Conservation (phyloP, 2,797 vertebrate species). For the Bucorvus abyssinicus region DNA sequence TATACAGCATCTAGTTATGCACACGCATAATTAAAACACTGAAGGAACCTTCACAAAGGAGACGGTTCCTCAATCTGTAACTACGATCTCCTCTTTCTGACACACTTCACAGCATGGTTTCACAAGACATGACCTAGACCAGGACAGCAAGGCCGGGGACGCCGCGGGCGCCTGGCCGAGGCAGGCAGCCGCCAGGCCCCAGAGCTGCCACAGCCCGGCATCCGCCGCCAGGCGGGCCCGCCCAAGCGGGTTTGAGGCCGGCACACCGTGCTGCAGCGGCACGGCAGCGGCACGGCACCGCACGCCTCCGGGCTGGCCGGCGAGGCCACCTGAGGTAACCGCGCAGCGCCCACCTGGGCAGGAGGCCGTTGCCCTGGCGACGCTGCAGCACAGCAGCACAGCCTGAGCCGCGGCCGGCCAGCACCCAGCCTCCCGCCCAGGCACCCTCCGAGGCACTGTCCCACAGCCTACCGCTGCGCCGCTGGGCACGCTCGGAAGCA, state of each 20-base stretch:
- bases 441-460: too few species aligned
- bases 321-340: neutral
- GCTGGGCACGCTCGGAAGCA: accelerated
- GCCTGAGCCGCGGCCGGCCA: too few species aligned
- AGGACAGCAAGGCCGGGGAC: accelerated
- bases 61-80: neutral
- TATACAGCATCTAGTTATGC: accelerated
- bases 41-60: neutral
- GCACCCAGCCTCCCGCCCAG: accelerated
- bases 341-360: neutral
- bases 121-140: neutral
- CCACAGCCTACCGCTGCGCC: neutral
- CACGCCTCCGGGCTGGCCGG: too few species aligned
- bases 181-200: neutral
- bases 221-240: neutral
- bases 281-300: neutral
- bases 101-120: neutral
- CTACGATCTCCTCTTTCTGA: neutral
- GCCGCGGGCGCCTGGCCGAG: accelerated
- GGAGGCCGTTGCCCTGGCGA: neutral
- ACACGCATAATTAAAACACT: accelerated
- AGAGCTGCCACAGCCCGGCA: neutral
- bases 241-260: neutral
- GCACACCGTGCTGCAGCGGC: too few species aligned
- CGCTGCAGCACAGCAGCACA: too few species aligned